phyloP scores from a whole-genome alignment of 2,113 vertebrate species.

The Elgaria multicarinata region DNA sequence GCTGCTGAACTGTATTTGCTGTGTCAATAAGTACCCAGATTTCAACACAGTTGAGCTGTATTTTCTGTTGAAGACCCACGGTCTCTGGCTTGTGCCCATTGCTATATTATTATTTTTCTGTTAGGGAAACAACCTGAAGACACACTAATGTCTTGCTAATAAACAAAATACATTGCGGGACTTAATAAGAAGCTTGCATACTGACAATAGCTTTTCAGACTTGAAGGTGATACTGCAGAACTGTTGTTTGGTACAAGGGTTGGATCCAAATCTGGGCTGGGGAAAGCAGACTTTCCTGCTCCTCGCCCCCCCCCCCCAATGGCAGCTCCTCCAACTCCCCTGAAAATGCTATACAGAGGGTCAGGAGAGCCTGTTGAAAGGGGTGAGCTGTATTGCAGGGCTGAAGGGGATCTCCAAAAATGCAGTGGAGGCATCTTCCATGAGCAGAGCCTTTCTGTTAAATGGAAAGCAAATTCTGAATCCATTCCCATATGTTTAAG shows the following conservation, averaged over 20 bases:
- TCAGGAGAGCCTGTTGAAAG: too few species aligned
- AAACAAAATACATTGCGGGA: not conserved
- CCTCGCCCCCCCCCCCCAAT: too few species aligned
- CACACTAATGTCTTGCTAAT: too few species aligned
- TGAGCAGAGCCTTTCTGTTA: too few species aligned
- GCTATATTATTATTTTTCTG: not conserved
- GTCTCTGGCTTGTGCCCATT: not conserved
- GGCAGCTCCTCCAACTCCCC: too few species aligned
- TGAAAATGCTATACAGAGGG: too few species aligned
- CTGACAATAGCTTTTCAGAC: not conserved
- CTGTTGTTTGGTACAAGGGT: not conserved
- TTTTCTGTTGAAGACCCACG: constrained; percentile 28
- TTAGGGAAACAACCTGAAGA: not conserved
- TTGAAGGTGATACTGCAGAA: not conserved
- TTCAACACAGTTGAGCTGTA: constrained; percentile 20
- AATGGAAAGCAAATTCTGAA: too few species aligned
- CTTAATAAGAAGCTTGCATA: not conserved
- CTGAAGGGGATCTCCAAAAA: too few species aligned
- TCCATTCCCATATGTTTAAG: not conserved
- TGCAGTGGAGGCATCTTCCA: too few species aligned
- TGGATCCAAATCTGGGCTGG: too few species aligned
- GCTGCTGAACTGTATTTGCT: not conserved
- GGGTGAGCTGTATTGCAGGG: too few species aligned
- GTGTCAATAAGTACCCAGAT: constrained; percentile 13
- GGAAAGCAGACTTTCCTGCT: too few species aligned